Conservation (phyloP, 1,140 invertebrate genomes). For the Parapsyche elsis region DNA sequence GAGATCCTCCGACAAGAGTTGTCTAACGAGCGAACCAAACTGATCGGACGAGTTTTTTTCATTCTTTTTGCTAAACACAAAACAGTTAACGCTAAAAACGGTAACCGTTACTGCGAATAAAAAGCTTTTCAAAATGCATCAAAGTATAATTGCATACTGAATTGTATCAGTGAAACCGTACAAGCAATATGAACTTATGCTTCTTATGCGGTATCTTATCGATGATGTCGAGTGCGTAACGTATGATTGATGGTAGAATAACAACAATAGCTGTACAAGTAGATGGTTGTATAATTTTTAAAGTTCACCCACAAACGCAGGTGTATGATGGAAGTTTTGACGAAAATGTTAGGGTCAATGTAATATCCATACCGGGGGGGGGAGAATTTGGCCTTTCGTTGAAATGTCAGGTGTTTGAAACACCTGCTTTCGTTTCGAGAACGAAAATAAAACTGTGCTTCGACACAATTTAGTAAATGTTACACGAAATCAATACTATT, state of each 20-base stretch:
- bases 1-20: slow-evolving; percentile 27
- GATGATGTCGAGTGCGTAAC: too few species aligned
- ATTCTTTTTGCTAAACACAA: background rate
- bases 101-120: slow-evolving; percentile 9
- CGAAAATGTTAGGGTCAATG: background rate
- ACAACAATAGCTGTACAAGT: too few species aligned
- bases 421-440: slow-evolving; percentile 16
- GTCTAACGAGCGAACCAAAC: slow-evolving; percentile 10
- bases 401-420: slow-evolving; percentile 11
- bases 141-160: too few species aligned
- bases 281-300: too few species aligned
- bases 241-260: too few species aligned
- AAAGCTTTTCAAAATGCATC: background rate
- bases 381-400: slow-evolving; percentile 28
- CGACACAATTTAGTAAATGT: too few species aligned
- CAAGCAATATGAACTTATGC: too few species aligned
- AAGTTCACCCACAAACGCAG: background rate
- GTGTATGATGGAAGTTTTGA: background rate
- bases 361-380: background rate
- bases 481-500: background rate
- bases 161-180: too few species aligned
- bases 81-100: slow-evolving; percentile 22
- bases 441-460: background rate
- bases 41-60: slow-evolving; percentile 9
- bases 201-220: too few species aligned